Conservation (phyloP, 2,888 invertebrate species). For the Drosophila mimica region DNA sequence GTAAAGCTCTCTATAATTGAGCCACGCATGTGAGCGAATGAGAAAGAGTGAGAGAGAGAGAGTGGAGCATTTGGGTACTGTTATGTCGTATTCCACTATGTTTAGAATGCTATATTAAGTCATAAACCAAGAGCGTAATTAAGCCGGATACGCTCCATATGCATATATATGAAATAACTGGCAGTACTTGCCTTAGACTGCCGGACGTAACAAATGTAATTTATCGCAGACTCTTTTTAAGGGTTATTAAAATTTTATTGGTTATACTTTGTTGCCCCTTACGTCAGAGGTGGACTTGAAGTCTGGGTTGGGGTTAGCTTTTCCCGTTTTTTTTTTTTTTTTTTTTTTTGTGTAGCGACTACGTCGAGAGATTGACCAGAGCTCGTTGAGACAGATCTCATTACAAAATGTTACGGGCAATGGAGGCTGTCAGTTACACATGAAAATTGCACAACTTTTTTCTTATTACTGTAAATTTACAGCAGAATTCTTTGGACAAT, state of each 20-base stretch:
- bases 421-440: slow-evolving; percentile 76
- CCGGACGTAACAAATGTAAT: slow-evolving; percentile 44
- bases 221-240: slow-evolving; percentile 46
- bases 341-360: background rate
- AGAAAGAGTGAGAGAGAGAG: background rate
- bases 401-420: slow-evolving; percentile 62
- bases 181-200: slow-evolving; percentile 7
- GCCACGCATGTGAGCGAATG: slow-evolving; percentile 52
- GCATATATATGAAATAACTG: background rate
- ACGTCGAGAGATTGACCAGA: slow-evolving; percentile 30
- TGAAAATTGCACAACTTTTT: slow-evolving; percentile 80
- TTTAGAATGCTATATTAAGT: slow-evolving; percentile 68
- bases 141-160: slow-evolving; percentile 49
- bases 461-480: slow-evolving; percentile 76
- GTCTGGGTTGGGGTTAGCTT: slow-evolving; percentile 34
- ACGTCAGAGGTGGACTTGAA: slow-evolving; percentile 50
- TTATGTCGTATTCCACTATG: slow-evolving; percentile 22
- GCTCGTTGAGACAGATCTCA: slow-evolving; percentile 52
- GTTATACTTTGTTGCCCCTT: slow-evolving; percentile 67
- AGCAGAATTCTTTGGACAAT: slow-evolving; percentile 51
- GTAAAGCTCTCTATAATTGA: slow-evolving; percentile 75
- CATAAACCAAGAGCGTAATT: slow-evolving; percentile 81
- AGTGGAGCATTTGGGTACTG: slow-evolving; percentile 18
- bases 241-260: slow-evolving; percentile 70
- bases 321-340: slow-evolving; percentile 13